These are phyloP conservation scores for Drosophila mauritiana DNA, from an alignment of 1,140 invertebrate species.

Conservation along the genomic window DNA sequence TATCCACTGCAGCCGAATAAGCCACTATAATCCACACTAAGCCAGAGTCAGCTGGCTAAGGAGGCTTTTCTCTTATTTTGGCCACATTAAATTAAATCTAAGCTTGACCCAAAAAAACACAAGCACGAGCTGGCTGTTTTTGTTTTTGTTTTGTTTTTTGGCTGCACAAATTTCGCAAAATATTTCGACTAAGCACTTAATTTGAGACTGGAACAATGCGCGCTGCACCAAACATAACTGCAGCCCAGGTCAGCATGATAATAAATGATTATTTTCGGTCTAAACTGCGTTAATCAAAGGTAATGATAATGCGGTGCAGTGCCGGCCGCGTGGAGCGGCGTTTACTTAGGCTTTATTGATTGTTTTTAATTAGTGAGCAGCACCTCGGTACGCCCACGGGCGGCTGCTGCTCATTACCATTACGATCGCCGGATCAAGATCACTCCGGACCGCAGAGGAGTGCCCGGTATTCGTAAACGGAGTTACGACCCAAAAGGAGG, in stretches of 20 bases:
- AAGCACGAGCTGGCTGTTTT: slow-evolving; percentile 22
- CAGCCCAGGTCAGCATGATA: slow-evolving; percentile 54
- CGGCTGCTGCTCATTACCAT: slow-evolving; percentile 57
- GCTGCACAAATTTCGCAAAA: slow-evolving; percentile 59
- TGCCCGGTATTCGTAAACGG: slow-evolving; percentile 25
- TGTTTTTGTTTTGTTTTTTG: not conserved
- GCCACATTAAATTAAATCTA: slow-evolving; percentile 75
- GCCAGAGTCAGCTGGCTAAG: slow-evolving; percentile 4
- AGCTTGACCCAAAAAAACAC: slow-evolving; percentile 74
- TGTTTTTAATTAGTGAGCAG: slow-evolving; percentile 78
- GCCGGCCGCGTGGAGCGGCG: slow-evolving; percentile 28
- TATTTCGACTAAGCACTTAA: slow-evolving; percentile 70
- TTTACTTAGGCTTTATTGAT: slow-evolving; percentile 65
- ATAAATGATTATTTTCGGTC: slow-evolving; percentile 78
- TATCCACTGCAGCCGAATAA: slow-evolving; percentile 11
- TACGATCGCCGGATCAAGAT: slow-evolving; percentile 47
- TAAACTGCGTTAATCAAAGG: slow-evolving; percentile 78
- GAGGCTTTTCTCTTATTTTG: slow-evolving; percentile 35
- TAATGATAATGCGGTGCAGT: slow-evolving; percentile 72
- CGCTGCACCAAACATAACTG: slow-evolving; percentile 35
- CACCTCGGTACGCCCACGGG: slow-evolving; percentile 47
- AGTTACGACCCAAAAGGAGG: slow-evolving; percentile 19
- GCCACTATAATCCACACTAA: slow-evolving; percentile 5
- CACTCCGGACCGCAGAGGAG: slow-evolving; percentile 43
- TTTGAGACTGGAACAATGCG: slow-evolving; percentile 42